Percentiles rank a stretch among this genome's conserved stretches.
These are phyloP conservation scores for Hyles vespertilio DNA, from an alignment of 1,140 invertebrate species.

Conservation along the genomic window DNA sequence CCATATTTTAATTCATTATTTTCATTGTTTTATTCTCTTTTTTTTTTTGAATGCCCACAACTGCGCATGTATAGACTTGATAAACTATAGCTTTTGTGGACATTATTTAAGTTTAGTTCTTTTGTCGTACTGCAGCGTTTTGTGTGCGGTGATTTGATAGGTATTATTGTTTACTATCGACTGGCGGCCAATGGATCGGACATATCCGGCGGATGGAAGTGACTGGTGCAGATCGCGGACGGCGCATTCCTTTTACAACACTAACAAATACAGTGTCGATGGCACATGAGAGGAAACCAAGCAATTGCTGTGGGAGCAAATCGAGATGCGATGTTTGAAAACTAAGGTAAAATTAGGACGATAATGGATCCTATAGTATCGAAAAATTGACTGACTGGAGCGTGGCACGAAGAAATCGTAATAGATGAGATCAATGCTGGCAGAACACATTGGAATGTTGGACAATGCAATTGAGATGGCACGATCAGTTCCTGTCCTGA, in stretches of 20 bases:
- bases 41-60: background rate
- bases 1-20: conserved; percentile 57
- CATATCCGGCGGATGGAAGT: too few relatives aligned
- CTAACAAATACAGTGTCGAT: too few relatives aligned
- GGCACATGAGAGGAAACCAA: conserved; percentile 1
- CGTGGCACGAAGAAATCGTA: too few relatives aligned
- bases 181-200: too few relatives aligned
- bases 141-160: conserved; percentile 44
- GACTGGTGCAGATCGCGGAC: background rate
- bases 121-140: conserved; percentile 48
- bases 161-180: conserved; percentile 48
- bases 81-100: conserved; percentile 28
- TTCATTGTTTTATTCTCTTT: conserved; percentile 31
- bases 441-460: too few relatives aligned
- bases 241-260: too few relatives aligned
- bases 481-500: too few relatives aligned
- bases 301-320: background rate
- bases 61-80: background rate
- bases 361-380: too few relatives aligned
- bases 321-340: background rate
- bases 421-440: too few relatives aligned
- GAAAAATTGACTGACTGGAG: too few relatives aligned
- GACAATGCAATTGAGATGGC: too few relatives aligned
- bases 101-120: conserved; percentile 22
- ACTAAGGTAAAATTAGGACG: too few relatives aligned